phyloP scores from a whole-genome alignment of 2,888 invertebrate species.

The Limnephilus rhombicus region DNA sequence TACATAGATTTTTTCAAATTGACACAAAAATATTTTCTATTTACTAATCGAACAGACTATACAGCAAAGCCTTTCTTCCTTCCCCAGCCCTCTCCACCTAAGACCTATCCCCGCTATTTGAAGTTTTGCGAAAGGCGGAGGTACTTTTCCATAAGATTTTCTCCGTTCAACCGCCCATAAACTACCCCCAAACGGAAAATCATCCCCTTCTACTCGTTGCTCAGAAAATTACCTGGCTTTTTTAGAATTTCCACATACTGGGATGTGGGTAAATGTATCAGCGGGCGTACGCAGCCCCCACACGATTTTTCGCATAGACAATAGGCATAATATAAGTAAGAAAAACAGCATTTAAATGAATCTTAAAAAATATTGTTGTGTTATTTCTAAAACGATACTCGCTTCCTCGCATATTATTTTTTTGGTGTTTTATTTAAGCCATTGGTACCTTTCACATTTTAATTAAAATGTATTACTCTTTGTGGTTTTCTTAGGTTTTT shows the following conservation, averaged over 20 bases:
- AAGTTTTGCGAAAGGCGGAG: too few species aligned
- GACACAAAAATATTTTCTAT: not conserved
- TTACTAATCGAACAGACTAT: not conserved
- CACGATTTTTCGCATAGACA: constrained; percentile 6
- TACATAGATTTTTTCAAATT: not conserved
- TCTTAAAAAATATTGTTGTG: not conserved
- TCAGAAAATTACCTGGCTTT: not conserved
- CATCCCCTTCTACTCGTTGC: not conserved
- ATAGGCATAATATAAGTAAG: constrained; percentile 11
- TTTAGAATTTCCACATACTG: not conserved
- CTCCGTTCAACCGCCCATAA: not conserved
- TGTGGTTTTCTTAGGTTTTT: not conserved
- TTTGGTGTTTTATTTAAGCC: not conserved
- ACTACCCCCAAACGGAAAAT: not conserved
- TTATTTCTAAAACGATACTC: not conserved
- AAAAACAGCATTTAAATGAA: constrained; percentile 21
- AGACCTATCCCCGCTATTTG: not conserved
- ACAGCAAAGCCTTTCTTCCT: constrained; percentile 9
- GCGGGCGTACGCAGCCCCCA: not conserved
- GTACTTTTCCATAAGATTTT: not conserved
- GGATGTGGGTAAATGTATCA: constrained; percentile 25
- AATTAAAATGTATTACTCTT: not conserved
- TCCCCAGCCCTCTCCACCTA: constrained; percentile 18
- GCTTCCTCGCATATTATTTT: not conserved
- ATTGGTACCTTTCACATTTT: not conserved